Evolutionary conservation across 2,113 vertebrate species (phyloP).

Genomic region (Cynopterus brachyotis): DNA sequence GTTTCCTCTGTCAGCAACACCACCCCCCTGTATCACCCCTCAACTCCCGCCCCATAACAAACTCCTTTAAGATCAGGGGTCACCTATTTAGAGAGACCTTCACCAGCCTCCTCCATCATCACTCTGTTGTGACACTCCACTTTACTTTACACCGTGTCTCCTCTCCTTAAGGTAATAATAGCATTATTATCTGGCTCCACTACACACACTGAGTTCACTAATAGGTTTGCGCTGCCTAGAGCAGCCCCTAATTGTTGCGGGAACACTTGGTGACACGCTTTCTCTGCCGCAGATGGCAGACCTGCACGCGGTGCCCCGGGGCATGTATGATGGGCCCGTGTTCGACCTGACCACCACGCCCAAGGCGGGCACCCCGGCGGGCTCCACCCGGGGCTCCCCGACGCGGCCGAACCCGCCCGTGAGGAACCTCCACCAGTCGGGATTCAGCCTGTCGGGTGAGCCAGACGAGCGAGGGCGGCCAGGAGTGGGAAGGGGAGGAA

Average conservation of each 20-base stretch:
- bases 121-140: neutral
- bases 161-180: neutral
- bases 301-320: conserved; percentile 94
- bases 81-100: neutral
- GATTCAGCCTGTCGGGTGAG: conserved; percentile 96
- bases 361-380: conserved; percentile 93
- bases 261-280: neutral
- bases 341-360: conserved; percentile 94
- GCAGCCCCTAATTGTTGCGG: neutral
- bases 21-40: fast-evolving
- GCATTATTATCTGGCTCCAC: neutral
- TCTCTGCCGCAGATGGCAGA: conserved; percentile 89
- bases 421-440: conserved; percentile 98
- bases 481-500: neutral
- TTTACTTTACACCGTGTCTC: neutral
- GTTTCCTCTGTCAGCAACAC: neutral
- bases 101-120: neutral
- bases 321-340: conserved; percentile 97
- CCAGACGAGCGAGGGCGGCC: neutral
- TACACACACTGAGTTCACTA: neutral
- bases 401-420: conserved; percentile 91
- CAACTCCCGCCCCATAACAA: fast-evolving
- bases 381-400: conserved; percentile 94
- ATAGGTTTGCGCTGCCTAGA: neutral
- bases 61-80: neutral